These are phyloP conservation scores for Macrochelys suwanniensis DNA, from an alignment of 2,797 vertebrate genomes.

Conservation along the genomic window DNA sequence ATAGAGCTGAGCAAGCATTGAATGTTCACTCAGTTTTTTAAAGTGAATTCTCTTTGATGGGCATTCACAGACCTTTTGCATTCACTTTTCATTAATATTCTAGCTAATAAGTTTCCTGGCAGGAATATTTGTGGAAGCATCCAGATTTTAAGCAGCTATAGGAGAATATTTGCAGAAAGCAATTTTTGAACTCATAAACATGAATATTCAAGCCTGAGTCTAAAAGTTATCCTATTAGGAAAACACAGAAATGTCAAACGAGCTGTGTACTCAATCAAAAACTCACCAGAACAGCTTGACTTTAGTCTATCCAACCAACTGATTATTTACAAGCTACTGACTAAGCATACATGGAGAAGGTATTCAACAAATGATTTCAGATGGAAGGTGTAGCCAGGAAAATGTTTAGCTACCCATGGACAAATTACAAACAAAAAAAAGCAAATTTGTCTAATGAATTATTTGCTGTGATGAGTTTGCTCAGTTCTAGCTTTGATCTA, in stretches of 20 bases:
- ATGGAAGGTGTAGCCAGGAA: background rate
- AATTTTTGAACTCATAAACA: background rate
- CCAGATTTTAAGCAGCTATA: constrained; percentile 14
- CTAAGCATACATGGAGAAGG: background rate
- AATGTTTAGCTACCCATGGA: background rate
- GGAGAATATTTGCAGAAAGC: constrained; percentile 4
- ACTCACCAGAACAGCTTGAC: background rate
- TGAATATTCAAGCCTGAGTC: background rate
- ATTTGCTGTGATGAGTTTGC: background rate
- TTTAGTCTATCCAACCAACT: background rate
- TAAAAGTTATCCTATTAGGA: background rate
- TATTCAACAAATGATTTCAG: background rate
- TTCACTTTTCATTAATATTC: constrained; percentile 53
- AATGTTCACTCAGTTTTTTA: background rate
- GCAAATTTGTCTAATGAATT: constrained; percentile 1
- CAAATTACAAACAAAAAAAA: background rate
- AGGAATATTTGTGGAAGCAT: background rate
- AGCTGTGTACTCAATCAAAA: background rate
- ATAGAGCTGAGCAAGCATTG: background rate
- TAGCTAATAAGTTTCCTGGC: constrained; percentile 49
- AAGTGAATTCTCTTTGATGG: background rate
- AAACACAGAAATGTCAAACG: background rate
- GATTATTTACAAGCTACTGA: background rate
- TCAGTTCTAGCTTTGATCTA: background rate
- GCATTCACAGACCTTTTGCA: constrained; percentile 15